These are phyloP conservation scores for Oscheius sp. DNA, from an alignment of 2,888 invertebrate species.

Conservation along the genomic window DNA sequence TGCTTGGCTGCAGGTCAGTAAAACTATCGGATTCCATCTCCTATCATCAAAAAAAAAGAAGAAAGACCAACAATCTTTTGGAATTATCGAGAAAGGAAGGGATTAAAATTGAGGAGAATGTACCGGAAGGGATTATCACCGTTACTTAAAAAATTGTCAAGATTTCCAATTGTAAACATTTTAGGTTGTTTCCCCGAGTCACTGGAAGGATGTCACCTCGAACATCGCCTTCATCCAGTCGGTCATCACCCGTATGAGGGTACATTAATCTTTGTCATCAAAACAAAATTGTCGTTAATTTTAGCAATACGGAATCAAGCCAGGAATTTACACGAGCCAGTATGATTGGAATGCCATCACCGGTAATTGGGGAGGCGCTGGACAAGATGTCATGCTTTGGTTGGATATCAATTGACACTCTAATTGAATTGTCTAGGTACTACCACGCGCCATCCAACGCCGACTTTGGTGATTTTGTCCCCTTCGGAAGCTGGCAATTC, in stretches of 20 bases:
- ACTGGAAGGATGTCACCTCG: neutral
- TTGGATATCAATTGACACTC: neutral
- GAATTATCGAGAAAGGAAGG: no score
- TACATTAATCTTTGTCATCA: neutral
- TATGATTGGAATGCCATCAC: slow-evolving; percentile 12
- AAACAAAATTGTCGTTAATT: neutral
- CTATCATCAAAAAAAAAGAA: no score
- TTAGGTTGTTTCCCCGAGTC: slow-evolving; percentile 4
- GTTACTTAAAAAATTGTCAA: no score
- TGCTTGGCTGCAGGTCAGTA: slow-evolving; percentile 19
- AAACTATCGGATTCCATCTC: no score
- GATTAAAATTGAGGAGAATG: no score
- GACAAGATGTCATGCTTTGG: slow-evolving; percentile 20
- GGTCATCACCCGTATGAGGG: slow-evolving; percentile 6
- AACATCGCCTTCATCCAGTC: slow-evolving; percentile 4
- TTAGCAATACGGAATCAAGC: slow-evolving; percentile 6
- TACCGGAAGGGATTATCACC: no score
- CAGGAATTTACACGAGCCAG: slow-evolving; percentile 10
- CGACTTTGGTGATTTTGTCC: slow-evolving; percentile 50
- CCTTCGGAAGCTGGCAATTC: slow-evolving; percentile 54
- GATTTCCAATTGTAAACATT: neutral
- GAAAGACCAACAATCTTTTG: no score
- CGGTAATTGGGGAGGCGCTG: slow-evolving; percentile 6
- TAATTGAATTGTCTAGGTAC: neutral
- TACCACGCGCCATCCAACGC: slow-evolving; percentile 42